Percentiles rank a stretch among this genome's conserved stretches.
These are phyloP conservation scores for Eurytoma californica DNA, from an alignment of 2,888 invertebrate species.

Conservation along the genomic window DNA sequence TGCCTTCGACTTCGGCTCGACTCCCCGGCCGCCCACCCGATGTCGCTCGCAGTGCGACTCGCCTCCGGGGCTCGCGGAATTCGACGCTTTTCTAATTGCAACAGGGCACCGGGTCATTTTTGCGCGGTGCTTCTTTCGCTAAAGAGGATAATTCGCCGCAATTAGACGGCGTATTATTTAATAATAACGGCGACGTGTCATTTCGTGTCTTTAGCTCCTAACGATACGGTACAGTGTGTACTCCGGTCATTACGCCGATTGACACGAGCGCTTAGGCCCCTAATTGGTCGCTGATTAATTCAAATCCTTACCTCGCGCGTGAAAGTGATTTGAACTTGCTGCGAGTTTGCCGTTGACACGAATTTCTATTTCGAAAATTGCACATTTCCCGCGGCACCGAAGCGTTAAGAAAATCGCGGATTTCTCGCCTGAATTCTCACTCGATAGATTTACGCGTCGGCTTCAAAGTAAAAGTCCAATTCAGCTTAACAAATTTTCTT, in stretches of 20 bases:
- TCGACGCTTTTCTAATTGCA: not conserved
- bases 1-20: not conserved
- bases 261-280: not conserved
- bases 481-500: too few species aligned
- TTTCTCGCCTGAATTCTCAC: constrained; percentile 4
- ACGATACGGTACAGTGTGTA: too few species aligned
- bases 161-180: too few species aligned
- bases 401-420: constrained; percentile 19
- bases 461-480: too few species aligned
- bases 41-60: constrained; percentile 46
- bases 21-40: constrained; percentile 30
- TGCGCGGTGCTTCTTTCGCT: too few species aligned
- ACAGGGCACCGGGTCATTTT: too few species aligned
- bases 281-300: not conserved
- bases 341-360: not conserved
- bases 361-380: constrained; percentile 6
- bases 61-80: not conserved
- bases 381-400: constrained; percentile 24
- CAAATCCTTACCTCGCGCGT: not conserved
- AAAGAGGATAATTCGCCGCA: too few species aligned
- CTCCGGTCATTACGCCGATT: not conserved
- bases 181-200: too few species aligned
- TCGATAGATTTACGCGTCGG: not conserved
- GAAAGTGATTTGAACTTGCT: not conserved
- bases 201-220: too few species aligned